These are phyloP conservation scores for Andrena flavipes DNA, from an alignment of 2,888 invertebrate species.

Conservation along the genomic window DNA sequence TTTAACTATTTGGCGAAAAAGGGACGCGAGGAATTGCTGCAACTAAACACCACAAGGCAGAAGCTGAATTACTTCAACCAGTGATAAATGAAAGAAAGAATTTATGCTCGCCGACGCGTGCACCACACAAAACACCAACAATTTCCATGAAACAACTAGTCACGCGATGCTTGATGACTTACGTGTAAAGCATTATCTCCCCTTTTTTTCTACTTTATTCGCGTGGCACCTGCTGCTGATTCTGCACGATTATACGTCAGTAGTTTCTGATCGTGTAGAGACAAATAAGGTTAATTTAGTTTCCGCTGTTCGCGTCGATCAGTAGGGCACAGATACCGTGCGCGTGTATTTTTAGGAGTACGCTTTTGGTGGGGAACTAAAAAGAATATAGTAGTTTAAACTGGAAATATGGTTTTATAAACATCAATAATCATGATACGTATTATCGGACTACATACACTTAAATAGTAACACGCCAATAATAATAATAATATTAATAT, in stretches of 20 bases:
- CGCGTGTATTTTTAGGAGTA: too few species aligned
- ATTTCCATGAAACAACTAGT: constrained; percentile 41
- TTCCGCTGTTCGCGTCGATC: neutral
- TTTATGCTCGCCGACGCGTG: constrained; percentile 11
- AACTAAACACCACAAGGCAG: neutral
- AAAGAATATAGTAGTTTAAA: neutral
- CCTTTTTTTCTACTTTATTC: neutral
- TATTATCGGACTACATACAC: constrained; percentile 46
- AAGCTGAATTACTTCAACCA: neutral
- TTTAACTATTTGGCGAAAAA: too few species aligned
- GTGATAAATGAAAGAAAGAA: neutral
- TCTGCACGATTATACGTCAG: neutral
- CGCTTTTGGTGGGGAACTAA: neutral
- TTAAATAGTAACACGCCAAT: constrained; percentile 61
- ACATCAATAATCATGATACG: constrained; percentile 64
- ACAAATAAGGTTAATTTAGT: neutral
- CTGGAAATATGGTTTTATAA: constrained; percentile 49
- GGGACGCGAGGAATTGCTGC: neutral
- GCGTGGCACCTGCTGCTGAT: neutral
- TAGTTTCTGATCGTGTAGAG: neutral
- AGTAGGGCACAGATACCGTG: neutral
- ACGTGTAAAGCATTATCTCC: constrained; percentile 1
- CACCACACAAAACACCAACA: neutral
- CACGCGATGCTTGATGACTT: constrained; percentile 55
- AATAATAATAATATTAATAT: constrained; percentile 46